These are phyloP conservation scores for Craseonycteris thonglongyai DNA, from an alignment of 2,113 vertebrate species.

Conservation along the genomic window DNA sequence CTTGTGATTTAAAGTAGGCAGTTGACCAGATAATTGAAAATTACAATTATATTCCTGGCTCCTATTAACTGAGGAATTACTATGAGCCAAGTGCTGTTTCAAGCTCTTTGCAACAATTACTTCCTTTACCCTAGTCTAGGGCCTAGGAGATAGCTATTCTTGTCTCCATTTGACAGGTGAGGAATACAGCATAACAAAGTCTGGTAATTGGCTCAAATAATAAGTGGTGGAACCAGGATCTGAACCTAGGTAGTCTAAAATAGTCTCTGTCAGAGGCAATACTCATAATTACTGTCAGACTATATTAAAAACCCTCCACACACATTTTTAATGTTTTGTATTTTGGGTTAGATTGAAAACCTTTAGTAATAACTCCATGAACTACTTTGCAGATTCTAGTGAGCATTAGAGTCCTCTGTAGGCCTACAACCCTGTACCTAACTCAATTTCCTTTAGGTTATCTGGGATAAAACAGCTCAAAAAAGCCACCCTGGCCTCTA, in stretches of 20 bases:
- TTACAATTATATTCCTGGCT: not conserved
- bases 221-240: not conserved
- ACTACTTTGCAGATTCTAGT: not conserved
- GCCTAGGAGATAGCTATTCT: not conserved
- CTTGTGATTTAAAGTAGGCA: not conserved
- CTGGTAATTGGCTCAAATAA: not conserved
- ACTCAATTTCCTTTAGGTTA: not conserved
- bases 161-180: not conserved
- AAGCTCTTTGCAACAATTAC: not conserved
- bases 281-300: not conserved
- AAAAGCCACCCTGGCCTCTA: not conserved
- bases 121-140: not conserved
- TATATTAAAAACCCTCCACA: not conserved
- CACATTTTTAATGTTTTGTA: not conserved
- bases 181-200: not conserved
- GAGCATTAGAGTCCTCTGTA: not conserved
- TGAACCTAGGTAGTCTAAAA: not conserved
- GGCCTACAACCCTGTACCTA: not conserved
- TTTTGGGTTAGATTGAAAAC: not conserved
- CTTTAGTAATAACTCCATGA: not conserved
- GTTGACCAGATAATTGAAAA: not conserved
- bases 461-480: not conserved
- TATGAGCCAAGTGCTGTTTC: not conserved
- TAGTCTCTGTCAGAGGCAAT: not conserved
- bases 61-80: not conserved